Conservation (phyloP, 2,888 invertebrate species). For the Tipula confusa region DNA sequence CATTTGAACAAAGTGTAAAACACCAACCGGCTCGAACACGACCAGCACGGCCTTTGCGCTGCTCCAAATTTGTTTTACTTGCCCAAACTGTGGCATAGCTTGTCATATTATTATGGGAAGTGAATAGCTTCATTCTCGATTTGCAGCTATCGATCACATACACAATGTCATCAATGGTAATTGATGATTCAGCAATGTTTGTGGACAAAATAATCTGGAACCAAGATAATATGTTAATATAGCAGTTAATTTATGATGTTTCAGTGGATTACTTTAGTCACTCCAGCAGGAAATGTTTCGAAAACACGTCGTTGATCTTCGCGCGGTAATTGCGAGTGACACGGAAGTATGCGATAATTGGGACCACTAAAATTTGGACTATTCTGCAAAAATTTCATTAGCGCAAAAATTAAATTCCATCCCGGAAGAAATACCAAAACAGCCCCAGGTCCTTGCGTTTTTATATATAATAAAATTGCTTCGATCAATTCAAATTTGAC, state of each 20-base stretch:
- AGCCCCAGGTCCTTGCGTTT: constrained; percentile 69
- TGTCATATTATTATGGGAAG: constrained; percentile 98
- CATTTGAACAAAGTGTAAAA: constrained; percentile 83
- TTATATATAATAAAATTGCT: constrained; percentile 64
- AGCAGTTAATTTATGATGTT: not conserved
- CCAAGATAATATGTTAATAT: constrained; percentile 4
- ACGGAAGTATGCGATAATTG: constrained; percentile 75
- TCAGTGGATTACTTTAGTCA: constrained; percentile 68
- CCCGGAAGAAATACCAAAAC: constrained; percentile 92
- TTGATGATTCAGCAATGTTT: constrained; percentile 97
- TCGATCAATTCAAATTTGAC: constrained; percentile 89
- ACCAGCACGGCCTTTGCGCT: constrained; percentile 88
- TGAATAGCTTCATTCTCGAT: constrained; percentile 95
- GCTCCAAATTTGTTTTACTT: constrained; percentile 89
- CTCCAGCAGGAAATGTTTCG: constrained; percentile 72
- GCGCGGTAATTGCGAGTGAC: constrained; percentile 96
- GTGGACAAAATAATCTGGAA: constrained; percentile 88
- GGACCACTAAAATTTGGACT: constrained; percentile 66
- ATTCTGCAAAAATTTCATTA: constrained; percentile 78
- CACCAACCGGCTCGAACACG: constrained; percentile 90
- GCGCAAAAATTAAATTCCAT: constrained; percentile 93
- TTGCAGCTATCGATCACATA: constrained; percentile 97
- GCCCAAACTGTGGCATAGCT: constrained; percentile 98
- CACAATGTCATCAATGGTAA: constrained; percentile 97
- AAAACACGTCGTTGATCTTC: constrained; percentile 95